Percentiles rank a stretch among this genome's conserved stretches.
Evolutionary conservation across 2,797 vertebrate genomes (phyloP).

Genomic region (Paratrypauchen microcephalus): DNA sequence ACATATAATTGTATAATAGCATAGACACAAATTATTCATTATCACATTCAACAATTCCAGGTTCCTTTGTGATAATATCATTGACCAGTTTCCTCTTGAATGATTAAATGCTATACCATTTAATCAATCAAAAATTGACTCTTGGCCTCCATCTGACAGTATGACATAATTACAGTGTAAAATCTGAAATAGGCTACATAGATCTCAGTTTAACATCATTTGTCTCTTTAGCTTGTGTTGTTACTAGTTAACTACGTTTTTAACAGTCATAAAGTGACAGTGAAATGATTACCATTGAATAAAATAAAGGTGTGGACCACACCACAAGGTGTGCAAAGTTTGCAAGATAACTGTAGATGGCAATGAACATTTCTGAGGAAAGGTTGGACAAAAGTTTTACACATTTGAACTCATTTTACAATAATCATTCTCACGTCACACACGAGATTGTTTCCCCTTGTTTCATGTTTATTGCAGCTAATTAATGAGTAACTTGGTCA

Average conservation of each 20-base stretch:
- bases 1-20: neutral
- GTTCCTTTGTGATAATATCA: no score
- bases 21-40: neutral
- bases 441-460: conserved; percentile 12
- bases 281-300: neutral
- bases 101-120: no score
- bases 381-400: neutral
- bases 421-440: conserved; percentile 3
- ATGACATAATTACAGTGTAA: neutral
- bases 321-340: neutral
- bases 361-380: neutral
- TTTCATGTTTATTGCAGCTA: conserved; percentile 60
- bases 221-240: neutral
- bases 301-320: conserved; percentile 12
- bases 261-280: neutral
- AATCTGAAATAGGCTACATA: no score
- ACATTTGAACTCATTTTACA: neutral
- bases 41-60: neutral
- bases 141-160: neutral
- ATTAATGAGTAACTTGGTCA: conserved; percentile 77
- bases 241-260: neutral
- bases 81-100: no score
- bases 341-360: neutral
- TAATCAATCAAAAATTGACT: no score
- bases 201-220: neutral